Evolutionary conservation across 2,113 vertebrate species (phyloP).

Genomic region (Neogale vison): DNA sequence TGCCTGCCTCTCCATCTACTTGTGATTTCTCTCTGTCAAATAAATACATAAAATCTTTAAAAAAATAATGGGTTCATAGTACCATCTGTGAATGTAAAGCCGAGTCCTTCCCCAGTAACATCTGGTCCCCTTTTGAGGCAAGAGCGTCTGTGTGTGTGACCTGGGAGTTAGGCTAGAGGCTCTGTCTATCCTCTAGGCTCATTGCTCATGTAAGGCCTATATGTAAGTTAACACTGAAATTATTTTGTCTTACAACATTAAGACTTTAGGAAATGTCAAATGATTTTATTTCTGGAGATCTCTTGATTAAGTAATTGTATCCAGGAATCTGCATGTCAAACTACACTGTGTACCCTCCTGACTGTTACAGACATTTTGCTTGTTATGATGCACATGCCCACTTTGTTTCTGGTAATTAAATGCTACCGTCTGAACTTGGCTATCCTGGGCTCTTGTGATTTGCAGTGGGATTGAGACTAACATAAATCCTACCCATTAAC

Average conservation of each 20-base stretch:
- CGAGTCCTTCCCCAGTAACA: not conserved
- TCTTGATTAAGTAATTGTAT: not conserved
- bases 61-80: not conserved
- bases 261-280: not conserved
- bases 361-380: accelerated
- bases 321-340: not conserved
- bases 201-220: not conserved
- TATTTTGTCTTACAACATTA: not conserved
- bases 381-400: not conserved
- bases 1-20: no score
- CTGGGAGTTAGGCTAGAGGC: not conserved
- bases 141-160: not conserved
- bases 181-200: not conserved
- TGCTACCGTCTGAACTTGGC: not conserved
- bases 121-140: not conserved
- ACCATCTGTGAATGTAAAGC: not conserved
- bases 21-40: no score
- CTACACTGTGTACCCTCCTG: accelerated
- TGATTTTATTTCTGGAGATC: not conserved
- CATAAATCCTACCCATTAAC: not conserved
- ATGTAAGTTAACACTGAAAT: not conserved
- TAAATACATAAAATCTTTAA: no score
- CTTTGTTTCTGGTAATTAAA: not conserved
- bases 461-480: not conserved
- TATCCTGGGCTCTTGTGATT: not conserved